Percentiles rank a stretch among this genome's conserved stretches.
Evolutionary conservation across 2,113 vertebrate species (phyloP).

Genomic region (Argyrosomus japonicus): DNA sequence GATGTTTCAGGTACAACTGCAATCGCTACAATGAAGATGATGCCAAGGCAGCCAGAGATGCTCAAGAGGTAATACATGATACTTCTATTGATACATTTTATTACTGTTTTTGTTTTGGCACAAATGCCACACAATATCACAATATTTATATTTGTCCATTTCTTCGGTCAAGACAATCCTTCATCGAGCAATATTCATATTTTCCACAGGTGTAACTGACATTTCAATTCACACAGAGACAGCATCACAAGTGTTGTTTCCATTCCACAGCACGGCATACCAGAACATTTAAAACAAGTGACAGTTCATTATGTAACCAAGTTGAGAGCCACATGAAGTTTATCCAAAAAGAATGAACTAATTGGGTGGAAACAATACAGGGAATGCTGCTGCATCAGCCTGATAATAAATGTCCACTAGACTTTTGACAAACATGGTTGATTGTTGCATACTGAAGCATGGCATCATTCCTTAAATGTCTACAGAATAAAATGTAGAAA

Average conservation of each 20-base stretch:
- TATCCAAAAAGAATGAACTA: not conserved
- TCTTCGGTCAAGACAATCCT: not conserved
- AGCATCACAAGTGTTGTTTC: not conserved
- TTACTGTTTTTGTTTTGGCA: not conserved
- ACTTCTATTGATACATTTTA: not conserved
- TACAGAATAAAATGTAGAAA: not conserved
- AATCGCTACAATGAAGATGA: slow-evolving; percentile 99
- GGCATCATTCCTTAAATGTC: not conserved
- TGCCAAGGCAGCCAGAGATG: slow-evolving; percentile 98
- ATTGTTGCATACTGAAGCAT: not conserved
- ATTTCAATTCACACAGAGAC: too few relatives aligned
- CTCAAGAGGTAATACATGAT: slow-evolving; percentile 90
- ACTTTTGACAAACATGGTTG: not conserved
- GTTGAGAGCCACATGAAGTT: not conserved
- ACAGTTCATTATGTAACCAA: not conserved
- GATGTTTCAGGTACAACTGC: slow-evolving; percentile 94
- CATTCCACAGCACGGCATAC: not conserved
- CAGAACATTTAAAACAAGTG: not conserved
- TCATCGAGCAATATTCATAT: not conserved
- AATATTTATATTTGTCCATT: too few relatives aligned
- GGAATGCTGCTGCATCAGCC: not conserved
- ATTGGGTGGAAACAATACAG: not conserved
- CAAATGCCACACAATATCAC: too few relatives aligned
- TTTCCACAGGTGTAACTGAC: not conserved
- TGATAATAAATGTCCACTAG: not conserved